Evolutionary conservation across 2,888 invertebrate species (phyloP), one percentile per base, ranked within the genome.

Genomic region (Notodonta ziczac): DNA sequence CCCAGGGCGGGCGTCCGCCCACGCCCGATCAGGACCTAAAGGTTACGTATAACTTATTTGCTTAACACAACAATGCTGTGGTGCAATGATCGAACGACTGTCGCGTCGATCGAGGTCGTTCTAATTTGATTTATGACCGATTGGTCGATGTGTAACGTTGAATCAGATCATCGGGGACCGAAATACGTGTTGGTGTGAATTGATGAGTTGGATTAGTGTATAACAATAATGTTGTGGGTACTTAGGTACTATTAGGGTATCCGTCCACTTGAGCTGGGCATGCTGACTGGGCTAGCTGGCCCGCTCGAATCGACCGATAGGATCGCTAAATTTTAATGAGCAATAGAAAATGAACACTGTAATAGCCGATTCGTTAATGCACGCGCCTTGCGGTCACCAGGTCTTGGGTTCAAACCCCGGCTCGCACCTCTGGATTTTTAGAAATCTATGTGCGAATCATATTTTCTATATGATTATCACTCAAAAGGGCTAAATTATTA

Each of bases 1-100:
- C 83, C 83, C 81, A 83, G 81, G 79, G 80, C 79, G 80, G 81
- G 71, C 69, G 69, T 60, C 73, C 81, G 75, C 86, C 84, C 83
- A 84, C 86, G 73, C 76, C 59, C 60, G 62, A 59, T 35, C 60
- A 58, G 60, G 65, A 71, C 80, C 73, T 74, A 86, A 86, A 86
- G 86, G 86, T 86, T 81, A 83, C 78, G 78, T 75, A 69, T 73
- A 74, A 67, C 69, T 65, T 73, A 72, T 69, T 66, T 73, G 65
- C 69, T 70, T 66, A 68, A 66, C 69, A 72, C 70, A 82, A 80
- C 78, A 77, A 77, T 78, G 75, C 73, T 63, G 68, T 63, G 66
- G 67, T 68, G 75, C 70, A 67, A 73, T 81, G 81, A 83, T 85
- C 77, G 82, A 82, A 67, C 76, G 81, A 76, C 74, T 80, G 82